Evolutionary conservation across 2,888 invertebrate species (phyloP).

Genomic region (Ctenicera cuprea): DNA sequence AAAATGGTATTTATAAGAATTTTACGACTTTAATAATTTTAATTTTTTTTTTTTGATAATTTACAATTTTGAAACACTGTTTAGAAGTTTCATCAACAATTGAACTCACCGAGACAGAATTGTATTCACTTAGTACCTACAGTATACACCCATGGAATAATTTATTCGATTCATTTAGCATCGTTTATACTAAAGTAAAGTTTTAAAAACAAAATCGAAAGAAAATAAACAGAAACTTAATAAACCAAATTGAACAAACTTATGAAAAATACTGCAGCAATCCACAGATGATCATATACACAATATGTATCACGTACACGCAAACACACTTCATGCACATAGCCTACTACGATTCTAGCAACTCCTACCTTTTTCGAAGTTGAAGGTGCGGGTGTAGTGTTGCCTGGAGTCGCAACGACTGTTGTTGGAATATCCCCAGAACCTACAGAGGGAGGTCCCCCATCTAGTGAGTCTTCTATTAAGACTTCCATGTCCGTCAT

Average conservation of each 20-base stretch:
- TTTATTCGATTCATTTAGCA: constrained; percentile 25
- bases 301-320: constrained; percentile 44
- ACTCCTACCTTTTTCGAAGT: constrained; percentile 69
- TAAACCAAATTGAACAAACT: constrained; percentile 20
- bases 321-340: constrained; percentile 51
- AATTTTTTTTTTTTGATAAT: too few relatives aligned
- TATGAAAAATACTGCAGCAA: constrained; percentile 42
- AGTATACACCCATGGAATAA: constrained; percentile 50
- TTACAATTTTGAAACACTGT: too few relatives aligned
- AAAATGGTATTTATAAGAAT: too few relatives aligned
- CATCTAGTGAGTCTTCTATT: constrained; percentile 88
- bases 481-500: constrained; percentile 79
- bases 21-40: too few relatives aligned
- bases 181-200: constrained; percentile 14
- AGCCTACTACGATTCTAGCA: constrained; percentile 38
- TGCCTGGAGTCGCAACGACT: constrained; percentile 59
- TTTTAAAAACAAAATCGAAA: constrained; percentile 29
- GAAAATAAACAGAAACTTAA: constrained; percentile 34
- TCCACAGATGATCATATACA: constrained; percentile 37
- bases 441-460: constrained; percentile 87
- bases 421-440: constrained; percentile 83
- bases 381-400: constrained; percentile 72
- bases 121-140: background rate
- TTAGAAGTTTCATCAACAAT: too few relatives aligned
- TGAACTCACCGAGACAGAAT: too few relatives aligned